phyloP scores from a whole-genome alignment of 2,888 invertebrate species.

The Dryocosmus kuriphilus region DNA sequence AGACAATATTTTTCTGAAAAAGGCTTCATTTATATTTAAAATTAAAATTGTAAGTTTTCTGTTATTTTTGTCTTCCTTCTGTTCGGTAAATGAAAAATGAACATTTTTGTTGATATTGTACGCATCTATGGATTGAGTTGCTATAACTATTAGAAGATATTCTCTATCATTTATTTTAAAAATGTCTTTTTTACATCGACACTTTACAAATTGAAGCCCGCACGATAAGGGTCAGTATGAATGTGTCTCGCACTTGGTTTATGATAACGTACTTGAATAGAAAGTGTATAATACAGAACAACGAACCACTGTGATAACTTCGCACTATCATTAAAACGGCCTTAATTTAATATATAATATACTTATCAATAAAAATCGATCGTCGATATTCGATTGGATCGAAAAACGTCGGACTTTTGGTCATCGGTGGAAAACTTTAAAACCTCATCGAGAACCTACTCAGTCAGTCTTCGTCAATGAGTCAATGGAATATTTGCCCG shows the following conservation, averaged over 20 bases:
- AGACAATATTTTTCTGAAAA: no score
- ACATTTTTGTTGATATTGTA: not conserved
- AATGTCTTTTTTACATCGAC: not conserved
- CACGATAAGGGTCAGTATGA: conserved; percentile 22
- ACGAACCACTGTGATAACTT: conserved; percentile 24
- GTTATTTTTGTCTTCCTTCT: no score
- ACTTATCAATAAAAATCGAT: conserved; percentile 18
- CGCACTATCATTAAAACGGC: conserved; percentile 23
- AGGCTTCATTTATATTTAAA: no score
- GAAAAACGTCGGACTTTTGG: conserved; percentile 1
- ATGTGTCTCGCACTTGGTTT: conserved; percentile 12
- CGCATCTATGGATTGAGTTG: not conserved
- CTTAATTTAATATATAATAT: conserved; percentile 26
- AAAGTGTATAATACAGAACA: conserved; percentile 39
- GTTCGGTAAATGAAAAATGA: not conserved
- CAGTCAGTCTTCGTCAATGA: conserved; percentile 34
- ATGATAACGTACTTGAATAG: conserved; percentile 33
- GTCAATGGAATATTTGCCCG: conserved; percentile 26
- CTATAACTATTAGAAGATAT: not conserved
- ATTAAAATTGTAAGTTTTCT: no score
- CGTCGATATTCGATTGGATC: conserved; percentile 3
- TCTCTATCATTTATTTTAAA: not conserved
- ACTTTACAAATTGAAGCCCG: not conserved
- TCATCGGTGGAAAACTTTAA: conserved; percentile 21
- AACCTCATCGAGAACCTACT: conserved; percentile 36